Evolutionary conservation across 2,113 vertebrate species (phyloP), one percentile per base, ranked within the genome.

Genomic region (Callocephalon fimbriatum): DNA sequence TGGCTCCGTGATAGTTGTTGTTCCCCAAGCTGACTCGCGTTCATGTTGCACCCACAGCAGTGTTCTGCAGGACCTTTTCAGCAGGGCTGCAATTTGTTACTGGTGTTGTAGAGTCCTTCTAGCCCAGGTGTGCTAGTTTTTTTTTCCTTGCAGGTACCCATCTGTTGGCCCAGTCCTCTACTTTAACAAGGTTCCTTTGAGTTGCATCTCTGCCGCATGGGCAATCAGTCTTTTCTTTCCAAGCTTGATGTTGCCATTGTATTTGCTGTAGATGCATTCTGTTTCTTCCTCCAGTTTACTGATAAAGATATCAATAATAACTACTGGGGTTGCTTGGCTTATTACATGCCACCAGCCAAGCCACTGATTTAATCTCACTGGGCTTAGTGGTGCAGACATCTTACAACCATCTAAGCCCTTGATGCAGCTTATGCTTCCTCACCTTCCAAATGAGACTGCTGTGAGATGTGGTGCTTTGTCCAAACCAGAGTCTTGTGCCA

Each of bases 21-120:
- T 42, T 35, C 25, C 58, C 0, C 0, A 1, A 56, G 45, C 4
- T 54, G 38, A 19, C 51, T 85, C 3, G 0, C 9, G 1, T 25
- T 76, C 17, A 4, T 25, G 27, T 42, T 82, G 51, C 13, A 15
- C 15, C 29, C 44, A 15, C 29, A 53, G 44, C 6, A 44, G 38
- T 59, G 15, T 25, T 23, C 10, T 20, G 7, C 32, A 56, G 37
- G 22, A 63, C 19, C 38, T 65, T 56, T 50, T 22, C 25, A 54
- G n/a, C 65, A 88, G 47, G 32, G 38, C 74, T 71, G 44, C 37
- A 17, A 42, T 29, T n/a, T 58, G 23, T 58, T 58, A 4, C 68
- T 58, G 40, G 3, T 59, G 3, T 29, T 29, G 11, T 48, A 54
- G 22, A 7, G 17, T 70, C 18, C 13, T 44, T 42, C 26, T 91